Base-by-base conservation (phyloP, 2,888 invertebrate genomes). In the Lasiommata megera region DNA sequence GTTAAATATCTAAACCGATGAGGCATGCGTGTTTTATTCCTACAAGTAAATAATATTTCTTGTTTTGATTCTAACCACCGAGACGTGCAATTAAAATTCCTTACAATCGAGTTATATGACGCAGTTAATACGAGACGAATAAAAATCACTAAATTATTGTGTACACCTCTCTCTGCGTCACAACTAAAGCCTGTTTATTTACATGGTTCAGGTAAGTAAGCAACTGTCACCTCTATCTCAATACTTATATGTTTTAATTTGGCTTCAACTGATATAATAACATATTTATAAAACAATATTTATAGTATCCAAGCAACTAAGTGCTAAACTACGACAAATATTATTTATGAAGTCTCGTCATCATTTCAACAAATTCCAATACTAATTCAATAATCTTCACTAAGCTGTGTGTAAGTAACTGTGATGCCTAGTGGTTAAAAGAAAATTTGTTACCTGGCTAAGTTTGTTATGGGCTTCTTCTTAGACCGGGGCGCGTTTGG, bases 131-230 rank as follows among this genome's bases (percentile, higher is more conserved):
- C 43, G 3, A 43, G 8, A 12, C 23, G 28, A 28, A 23, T 23
- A n/a, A 41, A 43, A 28, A 43, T 43, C 23, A 8, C 44, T 14
- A 28, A 28, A 44, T 11, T 28, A 44, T 43, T 7, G 8, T 43
- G 14, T 1, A 28, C 12, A 28, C 23, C 23, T 12, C 12, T 7
- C 12, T 28, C 28, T 44, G 44, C 44, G 44, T 28, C 28, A 18
- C 40, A 23, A 28, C n/a, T 12, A 14, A 28, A 44, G 23, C 44
- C 28, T 41, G 44, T 44, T 44, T 44, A 44, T 44, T 44, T 28
- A 44, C 28, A 44, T 44, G 14, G 12, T 1, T 8, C 8, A 28
- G 8, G 12, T 28, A 12, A 3, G 8, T 28, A 14, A 28, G 28
- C 28, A 8, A 44, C 6, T 28, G 6, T 14, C 3, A 44, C 0